Evolutionary conservation across 2,888 invertebrate genomes (phyloP).

Genomic region (Periphyllus acericola): DNA sequence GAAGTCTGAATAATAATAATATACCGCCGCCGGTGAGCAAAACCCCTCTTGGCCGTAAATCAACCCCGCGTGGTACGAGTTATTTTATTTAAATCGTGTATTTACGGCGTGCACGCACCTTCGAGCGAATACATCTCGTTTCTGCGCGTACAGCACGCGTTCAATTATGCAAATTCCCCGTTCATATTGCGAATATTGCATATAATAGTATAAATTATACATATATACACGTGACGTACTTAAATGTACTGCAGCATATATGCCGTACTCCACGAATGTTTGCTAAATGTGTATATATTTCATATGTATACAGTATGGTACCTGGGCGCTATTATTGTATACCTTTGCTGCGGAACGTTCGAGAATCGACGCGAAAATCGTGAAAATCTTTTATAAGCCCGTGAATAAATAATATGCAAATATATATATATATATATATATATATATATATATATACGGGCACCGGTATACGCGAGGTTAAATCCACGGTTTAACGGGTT

Average conservation of each 20-base stretch:
- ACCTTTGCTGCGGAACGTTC: too few species aligned
- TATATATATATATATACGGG: too few species aligned
- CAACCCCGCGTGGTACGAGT: constrained; percentile 38
- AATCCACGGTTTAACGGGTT: too few species aligned
- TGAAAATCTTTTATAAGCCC: too few species aligned
- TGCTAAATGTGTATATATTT: too few species aligned
- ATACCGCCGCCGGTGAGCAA: constrained; percentile 29
- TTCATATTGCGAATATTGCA: constrained; percentile 43
- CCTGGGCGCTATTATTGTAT: too few species aligned
- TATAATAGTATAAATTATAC: not conserved
- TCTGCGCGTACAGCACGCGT: not conserved
- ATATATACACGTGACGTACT: not conserved
- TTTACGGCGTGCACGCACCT: constrained; percentile 4
- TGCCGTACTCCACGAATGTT: not conserved
- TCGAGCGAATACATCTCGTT: constrained; percentile 15
- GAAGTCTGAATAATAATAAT: constrained; percentile 56
- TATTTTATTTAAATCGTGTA: constrained; percentile 42
- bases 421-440: too few species aligned
- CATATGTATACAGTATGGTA: too few species aligned
- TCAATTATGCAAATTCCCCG: constrained; percentile 46
- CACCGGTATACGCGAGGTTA: too few species aligned
- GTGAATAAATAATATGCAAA: too few species aligned
- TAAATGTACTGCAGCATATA: too few species aligned
- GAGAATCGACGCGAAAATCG: too few species aligned
- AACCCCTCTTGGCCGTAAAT: constrained; percentile 34